Conservation (phyloP, 2,888 invertebrate species). For the Oscheius onirici region DNA sequence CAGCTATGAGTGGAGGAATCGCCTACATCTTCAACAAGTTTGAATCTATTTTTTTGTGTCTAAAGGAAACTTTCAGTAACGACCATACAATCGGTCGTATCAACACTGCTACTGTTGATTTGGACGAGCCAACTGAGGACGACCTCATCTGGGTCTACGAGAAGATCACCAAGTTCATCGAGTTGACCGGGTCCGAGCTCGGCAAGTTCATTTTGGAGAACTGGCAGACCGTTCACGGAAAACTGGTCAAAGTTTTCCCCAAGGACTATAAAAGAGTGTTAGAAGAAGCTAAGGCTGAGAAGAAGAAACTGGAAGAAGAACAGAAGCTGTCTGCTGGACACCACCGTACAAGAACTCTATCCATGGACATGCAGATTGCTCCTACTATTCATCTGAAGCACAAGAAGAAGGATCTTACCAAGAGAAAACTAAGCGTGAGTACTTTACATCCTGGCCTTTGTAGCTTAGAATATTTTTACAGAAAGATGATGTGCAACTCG, state of each 20-base stretch:
- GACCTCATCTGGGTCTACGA: conserved; percentile 83
- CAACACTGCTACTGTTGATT: conserved; percentile 93
- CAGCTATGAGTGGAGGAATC: conserved; percentile 97
- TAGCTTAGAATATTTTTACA: not conserved
- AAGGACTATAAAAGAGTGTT: conserved; percentile 93
- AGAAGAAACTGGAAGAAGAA: conserved; percentile 76
- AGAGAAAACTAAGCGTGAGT: conserved; percentile 44
- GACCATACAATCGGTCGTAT: conserved; percentile 74
- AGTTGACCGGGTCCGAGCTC: conserved; percentile 85
- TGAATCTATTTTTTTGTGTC: conserved; percentile 20
- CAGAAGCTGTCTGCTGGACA: conserved; percentile 10
- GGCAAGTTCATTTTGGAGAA: conserved; percentile 83
- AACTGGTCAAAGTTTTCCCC: conserved; percentile 95
- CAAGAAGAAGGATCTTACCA: conserved; percentile 40
- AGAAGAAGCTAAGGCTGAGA: conserved; percentile 80
- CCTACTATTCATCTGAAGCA: conserved; percentile 43
- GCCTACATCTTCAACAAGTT: conserved; percentile 89
- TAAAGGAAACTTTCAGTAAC: conserved; percentile 1
- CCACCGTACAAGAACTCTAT: conserved; percentile 51
- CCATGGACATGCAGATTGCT: conserved; percentile 71
- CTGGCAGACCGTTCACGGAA: conserved; percentile 82
- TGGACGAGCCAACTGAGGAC: conserved; percentile 81
- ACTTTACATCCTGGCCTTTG: not conserved
- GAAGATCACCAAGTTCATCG: conserved; percentile 84
- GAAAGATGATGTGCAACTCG: conserved; percentile 20